Base-by-base conservation (phyloP, 2,797 vertebrate species). In the Linurgus olivaceus region DNA sequence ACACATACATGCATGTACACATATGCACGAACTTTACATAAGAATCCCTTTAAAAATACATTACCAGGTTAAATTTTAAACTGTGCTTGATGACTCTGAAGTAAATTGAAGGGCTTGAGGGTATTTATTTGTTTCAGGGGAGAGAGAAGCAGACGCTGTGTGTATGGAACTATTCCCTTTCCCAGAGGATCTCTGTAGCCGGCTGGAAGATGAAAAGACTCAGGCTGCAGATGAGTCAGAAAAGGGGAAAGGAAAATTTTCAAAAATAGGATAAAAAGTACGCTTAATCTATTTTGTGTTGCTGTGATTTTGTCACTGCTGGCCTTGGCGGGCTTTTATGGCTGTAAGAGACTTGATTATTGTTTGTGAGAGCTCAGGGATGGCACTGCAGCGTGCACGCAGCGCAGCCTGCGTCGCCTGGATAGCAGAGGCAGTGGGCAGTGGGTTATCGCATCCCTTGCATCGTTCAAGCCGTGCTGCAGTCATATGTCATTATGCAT, bases 121-220 rank as follows among this genome's bases (percentile, higher is more conserved):
- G 47, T 86, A 42, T 93, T 91, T 94, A 42, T 95, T 91, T 91
- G 73, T 94, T 93, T 25, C 51, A 79, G 14, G 33, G 42, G 48
- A 84, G 51, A 90, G 51, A 67, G 76, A 93, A 88, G 63, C 76
- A 95, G 66, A 67, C 88, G 86, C 33, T 63, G 10, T 76, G 25
- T 83, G 10, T 84, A 51, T 73, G 79, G 40, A 90, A 84, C 62
- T 55, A 62, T 84, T 91, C 66, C 55, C 79, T 81, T 81, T 94
- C 91, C 91, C 93, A 81, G 70, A 91, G 87, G 70, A 90, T 81
- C 38, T 47, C 51, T 63, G 37, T 80, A 93, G 73, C 62, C 0
- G 45, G 62, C 55, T 94, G 81, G 55, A 94, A 94, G 89, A 95
- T 79, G 70, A 88, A 95, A 94, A 94, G n/a, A 50, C 61, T 78